These are phyloP conservation scores for Nemotelus nigrinus DNA, from an alignment of 2,888 invertebrate genomes.

Conservation along the genomic window DNA sequence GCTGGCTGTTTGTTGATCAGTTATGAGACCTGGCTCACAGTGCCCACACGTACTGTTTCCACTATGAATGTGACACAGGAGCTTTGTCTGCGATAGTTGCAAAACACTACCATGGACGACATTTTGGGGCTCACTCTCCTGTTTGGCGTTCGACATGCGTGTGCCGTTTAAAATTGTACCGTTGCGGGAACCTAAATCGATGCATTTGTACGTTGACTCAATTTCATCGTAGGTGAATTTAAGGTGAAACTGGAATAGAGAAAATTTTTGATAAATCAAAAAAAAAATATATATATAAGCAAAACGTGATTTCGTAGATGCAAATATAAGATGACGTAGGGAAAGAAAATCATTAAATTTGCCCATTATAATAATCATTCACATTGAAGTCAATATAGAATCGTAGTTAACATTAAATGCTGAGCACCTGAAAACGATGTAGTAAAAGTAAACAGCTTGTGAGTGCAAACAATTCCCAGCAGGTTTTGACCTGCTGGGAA, in stretches of 20 bases:
- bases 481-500: too few relatives aligned
- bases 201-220: constrained; percentile 71
- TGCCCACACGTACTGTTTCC: constrained; percentile 90
- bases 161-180: constrained; percentile 84
- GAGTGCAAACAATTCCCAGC: too few relatives aligned
- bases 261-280: neutral
- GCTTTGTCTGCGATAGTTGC: constrained; percentile 74
- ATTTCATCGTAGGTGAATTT: constrained; percentile 75
- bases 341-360: too few relatives aligned
- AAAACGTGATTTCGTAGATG: neutral
- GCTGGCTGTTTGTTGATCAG: constrained; percentile 59
- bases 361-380: too few relatives aligned
- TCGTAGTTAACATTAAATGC: too few relatives aligned
- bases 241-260: constrained; percentile 71
- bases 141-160: constrained; percentile 77
- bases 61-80: constrained; percentile 86
- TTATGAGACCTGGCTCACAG: constrained; percentile 89
- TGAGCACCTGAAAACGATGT: too few relatives aligned
- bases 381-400: too few relatives aligned
- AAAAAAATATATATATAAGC: neutral
- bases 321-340: neutral
- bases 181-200: constrained; percentile 87
- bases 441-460: too few relatives aligned
- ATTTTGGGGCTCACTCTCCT: constrained; percentile 72
- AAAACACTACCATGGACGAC: constrained; percentile 72